Base-by-base conservation (phyloP, 2,797 vertebrate genomes). In the Nannoperca obscura region DNA sequence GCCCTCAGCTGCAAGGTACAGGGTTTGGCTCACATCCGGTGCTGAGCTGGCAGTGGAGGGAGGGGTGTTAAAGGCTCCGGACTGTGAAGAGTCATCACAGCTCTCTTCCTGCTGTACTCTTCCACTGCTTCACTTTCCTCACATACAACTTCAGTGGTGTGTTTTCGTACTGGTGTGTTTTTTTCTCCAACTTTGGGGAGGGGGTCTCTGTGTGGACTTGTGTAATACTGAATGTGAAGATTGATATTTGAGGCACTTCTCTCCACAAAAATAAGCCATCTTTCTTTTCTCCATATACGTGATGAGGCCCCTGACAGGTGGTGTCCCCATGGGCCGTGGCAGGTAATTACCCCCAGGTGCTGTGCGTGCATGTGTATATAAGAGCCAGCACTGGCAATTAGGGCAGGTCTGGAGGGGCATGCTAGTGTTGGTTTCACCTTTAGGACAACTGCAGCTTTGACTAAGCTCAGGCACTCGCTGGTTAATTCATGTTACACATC, bases 291-390 rank as follows among this genome's bases (percentile, higher is more conserved):
- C 55, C 32, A 13, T 27, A 63, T 42, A 59, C 30, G 42, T 4
- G 2, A 36, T 4, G 57, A 78, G 55, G 72, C 78, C 73, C 72
- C 49, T 83, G 78, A 87, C 84, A 88, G 83, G 83, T 82, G 81
- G 61, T 7, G 36, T 80, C 75, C 81, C 77, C 27, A 15, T 38
- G 74, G 71, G 60, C 55, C 50, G 4, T 68, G 71, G 62, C 70
- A 90, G 75, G 80, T 91, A 91, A 92, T 92, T 90, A 78, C 71
- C 76, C 74, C 85, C 85, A 83, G 85, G 86, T 83, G 81, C 58
- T 50, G 13, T 61, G 55, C 77, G 61, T 76, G 61, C 60, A 20
- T 59, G 12, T 72, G 36, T 72, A 38, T 75, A 61, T 49, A 70
- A 47, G 8, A 78, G 64, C 15, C 38, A 52, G 34, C 27, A 4